Conservation (phyloP, 2,797 vertebrate genomes). For the Amblyraja radiata region DNA sequence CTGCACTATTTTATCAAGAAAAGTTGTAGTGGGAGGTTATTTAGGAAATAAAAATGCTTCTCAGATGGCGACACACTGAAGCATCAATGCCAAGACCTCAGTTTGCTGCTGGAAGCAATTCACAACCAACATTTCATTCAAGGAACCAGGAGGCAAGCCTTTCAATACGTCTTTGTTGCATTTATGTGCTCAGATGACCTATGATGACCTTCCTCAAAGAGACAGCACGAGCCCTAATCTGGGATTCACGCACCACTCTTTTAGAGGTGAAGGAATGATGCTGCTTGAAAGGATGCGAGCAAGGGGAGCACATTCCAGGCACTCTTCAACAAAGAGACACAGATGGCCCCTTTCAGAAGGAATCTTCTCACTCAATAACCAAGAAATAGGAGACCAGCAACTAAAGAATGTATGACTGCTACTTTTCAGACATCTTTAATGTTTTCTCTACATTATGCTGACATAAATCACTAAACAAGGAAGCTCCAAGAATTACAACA, state of each 20-base stretch:
- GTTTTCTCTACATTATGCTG: not conserved
- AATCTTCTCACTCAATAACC: not conserved
- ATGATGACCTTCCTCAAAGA: not conserved
- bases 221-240: not conserved
- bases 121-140: not conserved
- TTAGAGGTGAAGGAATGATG: not conserved
- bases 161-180: not conserved
- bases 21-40: not conserved
- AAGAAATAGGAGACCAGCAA: not conserved
- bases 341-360: not conserved
- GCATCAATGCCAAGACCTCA: not conserved
- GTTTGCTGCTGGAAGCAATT: not conserved
- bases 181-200: not conserved
- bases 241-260: not conserved
- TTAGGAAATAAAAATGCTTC: not conserved
- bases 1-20: not conserved
- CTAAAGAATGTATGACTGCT: not conserved
- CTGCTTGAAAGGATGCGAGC: not conserved
- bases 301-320: conserved; percentile 2
- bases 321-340: not conserved
- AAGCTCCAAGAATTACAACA: not conserved
- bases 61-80: not conserved
- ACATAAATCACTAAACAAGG: not conserved
- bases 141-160: not conserved
- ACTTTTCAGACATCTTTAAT: not conserved